A percentile compares a stretch with the other conserved stretches of the same genome.
These are phyloP conservation scores for Aspidoscelis tigris DNA, from an alignment of 2,113 vertebrate genomes.

Conservation along the genomic window DNA sequence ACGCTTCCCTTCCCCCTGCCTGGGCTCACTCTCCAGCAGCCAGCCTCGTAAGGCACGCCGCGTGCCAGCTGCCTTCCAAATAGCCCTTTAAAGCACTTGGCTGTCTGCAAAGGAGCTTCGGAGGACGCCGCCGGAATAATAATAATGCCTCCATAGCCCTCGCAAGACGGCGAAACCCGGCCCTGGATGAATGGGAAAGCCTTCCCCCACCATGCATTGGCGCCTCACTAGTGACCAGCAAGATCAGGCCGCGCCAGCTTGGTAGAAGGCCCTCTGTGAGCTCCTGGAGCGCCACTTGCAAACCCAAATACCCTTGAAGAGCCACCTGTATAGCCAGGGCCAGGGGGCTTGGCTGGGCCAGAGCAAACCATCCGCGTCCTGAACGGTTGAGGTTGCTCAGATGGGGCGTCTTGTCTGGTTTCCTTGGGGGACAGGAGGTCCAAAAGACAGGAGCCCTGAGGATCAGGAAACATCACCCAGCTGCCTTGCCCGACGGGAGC, in stretches of 20 bases:
- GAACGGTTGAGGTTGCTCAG: too few species aligned
- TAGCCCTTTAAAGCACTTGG: conserved; percentile 17
- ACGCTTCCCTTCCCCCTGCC: background rate
- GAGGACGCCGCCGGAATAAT: conserved; percentile 8
- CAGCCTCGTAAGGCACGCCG: background rate
- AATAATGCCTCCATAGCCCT: background rate
- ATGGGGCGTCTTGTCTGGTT: too few species aligned
- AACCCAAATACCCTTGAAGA: too few species aligned
- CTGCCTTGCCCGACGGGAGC: too few species aligned
- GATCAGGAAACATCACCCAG: background rate
- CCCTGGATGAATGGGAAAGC: background rate
- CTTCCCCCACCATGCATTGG: background rate
- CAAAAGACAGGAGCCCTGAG: background rate
- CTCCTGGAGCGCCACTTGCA: too few species aligned
- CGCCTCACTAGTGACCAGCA: background rate
- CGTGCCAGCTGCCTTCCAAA: conserved; percentile 19
- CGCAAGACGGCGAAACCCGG: too few species aligned
- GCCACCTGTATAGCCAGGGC: too few species aligned
- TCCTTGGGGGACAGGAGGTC: too few species aligned
- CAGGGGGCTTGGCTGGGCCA: too few species aligned
- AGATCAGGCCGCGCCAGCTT: background rate
- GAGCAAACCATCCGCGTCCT: too few species aligned
- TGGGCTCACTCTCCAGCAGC: background rate
- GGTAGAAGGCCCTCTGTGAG: too few species aligned
- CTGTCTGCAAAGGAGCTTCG: conserved; percentile 3